These are phyloP conservation scores for Astyanax mexicanus DNA, from an alignment of 2,797 vertebrate species.

Conservation along the genomic window DNA sequence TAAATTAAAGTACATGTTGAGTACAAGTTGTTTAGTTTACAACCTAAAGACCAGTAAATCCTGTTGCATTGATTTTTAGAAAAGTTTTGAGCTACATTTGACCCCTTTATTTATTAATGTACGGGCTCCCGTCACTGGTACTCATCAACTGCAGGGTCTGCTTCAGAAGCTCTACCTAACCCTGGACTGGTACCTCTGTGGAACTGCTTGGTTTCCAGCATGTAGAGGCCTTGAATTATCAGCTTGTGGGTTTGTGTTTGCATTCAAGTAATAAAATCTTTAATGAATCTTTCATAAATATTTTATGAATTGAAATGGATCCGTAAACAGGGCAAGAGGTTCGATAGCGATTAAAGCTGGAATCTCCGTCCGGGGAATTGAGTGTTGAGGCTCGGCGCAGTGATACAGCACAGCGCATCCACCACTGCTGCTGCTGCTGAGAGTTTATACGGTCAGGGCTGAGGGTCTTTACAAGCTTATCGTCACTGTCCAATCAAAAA, in stretches of 20 bases:
- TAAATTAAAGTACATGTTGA: too few species aligned
- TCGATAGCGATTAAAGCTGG: slow-evolving; percentile 52
- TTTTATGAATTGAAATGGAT: slow-evolving; percentile 62
- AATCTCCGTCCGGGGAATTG: slow-evolving; percentile 51
- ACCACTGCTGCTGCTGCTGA: slow-evolving; percentile 55
- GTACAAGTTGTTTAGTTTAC: too few species aligned
- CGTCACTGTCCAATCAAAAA: too few species aligned
- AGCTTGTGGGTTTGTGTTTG: slow-evolving; percentile 46
- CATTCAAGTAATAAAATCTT: slow-evolving; percentile 48
- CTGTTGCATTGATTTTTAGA: too few species aligned
- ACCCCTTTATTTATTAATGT: too few species aligned
- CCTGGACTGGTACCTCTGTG: slow-evolving; percentile 15
- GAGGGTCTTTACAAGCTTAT: too few species aligned
- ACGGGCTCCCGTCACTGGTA: too few species aligned
- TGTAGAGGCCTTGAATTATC: slow-evolving; percentile 27
- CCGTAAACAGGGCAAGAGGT: slow-evolving; percentile 61
- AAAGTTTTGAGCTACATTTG: too few species aligned
- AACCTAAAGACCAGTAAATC: too few species aligned
- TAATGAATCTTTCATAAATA: slow-evolving; percentile 65
- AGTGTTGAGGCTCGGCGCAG: slow-evolving; percentile 40
- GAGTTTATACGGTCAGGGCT: slow-evolving; percentile 28
- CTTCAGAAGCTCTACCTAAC: too few species aligned
- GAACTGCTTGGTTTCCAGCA: slow-evolving; percentile 2
- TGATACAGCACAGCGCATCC: too few species aligned
- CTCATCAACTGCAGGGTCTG: too few species aligned